Percentiles rank a stretch among this genome's conserved stretches.
Evolutionary conservation across 2,113 vertebrate genomes (phyloP).

Genomic region (Alligator mississippiensis): DNA sequence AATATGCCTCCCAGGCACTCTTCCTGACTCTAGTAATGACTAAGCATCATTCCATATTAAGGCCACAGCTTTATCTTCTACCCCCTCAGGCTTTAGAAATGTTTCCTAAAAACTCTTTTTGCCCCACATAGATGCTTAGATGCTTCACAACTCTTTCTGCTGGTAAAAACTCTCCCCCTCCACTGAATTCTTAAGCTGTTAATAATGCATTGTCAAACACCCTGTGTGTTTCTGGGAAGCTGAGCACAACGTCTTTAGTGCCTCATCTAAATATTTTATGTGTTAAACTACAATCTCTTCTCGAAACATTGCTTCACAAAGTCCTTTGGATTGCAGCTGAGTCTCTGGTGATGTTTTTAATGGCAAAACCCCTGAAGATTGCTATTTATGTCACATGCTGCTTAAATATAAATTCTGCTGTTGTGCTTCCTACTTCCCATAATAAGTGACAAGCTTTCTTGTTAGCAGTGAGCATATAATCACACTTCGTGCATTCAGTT

Average conservation of each 20-base stretch:
- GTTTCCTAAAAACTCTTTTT: conserved; percentile 25
- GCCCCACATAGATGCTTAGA: neutral
- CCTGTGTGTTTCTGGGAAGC: neutral
- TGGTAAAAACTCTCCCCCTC: neutral
- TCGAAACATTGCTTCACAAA: conserved; percentile 28
- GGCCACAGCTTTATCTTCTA: neutral
- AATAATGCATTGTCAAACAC: conserved; percentile 20
- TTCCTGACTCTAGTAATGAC: neutral
- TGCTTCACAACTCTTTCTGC: neutral
- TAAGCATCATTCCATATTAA: neutral
- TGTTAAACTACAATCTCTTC: conserved; percentile 14
- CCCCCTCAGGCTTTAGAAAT: neutral
- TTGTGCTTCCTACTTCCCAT: conserved; percentile 34
- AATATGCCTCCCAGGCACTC: conserved; percentile 28
- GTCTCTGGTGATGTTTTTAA: conserved; percentile 24
- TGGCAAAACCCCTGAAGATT: neutral
- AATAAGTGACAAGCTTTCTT: conserved; percentile 62
- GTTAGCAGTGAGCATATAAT: conserved; percentile 59
- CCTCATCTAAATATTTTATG: conserved; percentile 59
- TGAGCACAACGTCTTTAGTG: conserved; percentile 16
- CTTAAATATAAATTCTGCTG: conserved; percentile 66
- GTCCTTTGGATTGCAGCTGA: conserved; percentile 26
- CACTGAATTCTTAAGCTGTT: conserved; percentile 4
- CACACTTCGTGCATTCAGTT: conserved; percentile 45
- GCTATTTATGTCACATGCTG: conserved; percentile 57